These are phyloP conservation scores for Chauna torquata DNA, from an alignment of 2,113 vertebrate species.

Conservation along the genomic window DNA sequence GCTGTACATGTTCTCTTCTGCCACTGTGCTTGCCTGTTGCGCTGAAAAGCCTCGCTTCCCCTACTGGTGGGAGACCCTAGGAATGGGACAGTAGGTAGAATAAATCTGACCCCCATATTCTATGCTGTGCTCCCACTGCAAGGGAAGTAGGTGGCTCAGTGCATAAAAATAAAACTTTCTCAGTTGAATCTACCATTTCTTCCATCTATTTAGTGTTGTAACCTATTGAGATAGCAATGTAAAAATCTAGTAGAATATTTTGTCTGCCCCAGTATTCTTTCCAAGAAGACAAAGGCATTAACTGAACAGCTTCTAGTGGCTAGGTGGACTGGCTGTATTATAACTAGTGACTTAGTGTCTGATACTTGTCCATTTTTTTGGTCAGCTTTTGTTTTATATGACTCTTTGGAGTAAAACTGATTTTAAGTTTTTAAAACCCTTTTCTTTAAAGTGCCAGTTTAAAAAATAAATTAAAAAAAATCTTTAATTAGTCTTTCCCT, in stretches of 20 bases:
- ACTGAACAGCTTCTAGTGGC: not conserved
- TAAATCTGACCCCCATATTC: accelerated
- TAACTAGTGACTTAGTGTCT: not conserved
- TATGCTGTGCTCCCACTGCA: not conserved
- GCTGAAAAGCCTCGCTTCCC: not conserved
- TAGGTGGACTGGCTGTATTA: not conserved
- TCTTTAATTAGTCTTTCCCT: not conserved
- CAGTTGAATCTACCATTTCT: not conserved
- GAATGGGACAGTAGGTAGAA: not conserved
- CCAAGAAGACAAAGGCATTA: not conserved
- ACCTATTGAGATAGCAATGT: not conserved
- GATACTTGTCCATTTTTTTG: not conserved
- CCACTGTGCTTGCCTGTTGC: not conserved
- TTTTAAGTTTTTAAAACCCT: not conserved
- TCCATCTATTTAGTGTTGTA: not conserved
- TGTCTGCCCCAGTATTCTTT: not conserved
- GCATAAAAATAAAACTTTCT: not conserved
- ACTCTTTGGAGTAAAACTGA: not conserved
- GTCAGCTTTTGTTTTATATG: not conserved
- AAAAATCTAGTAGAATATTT: not conserved
- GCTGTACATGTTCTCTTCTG: not conserved
- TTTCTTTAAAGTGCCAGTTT: not conserved
- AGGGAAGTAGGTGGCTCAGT: not conserved
- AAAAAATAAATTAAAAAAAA: not conserved
- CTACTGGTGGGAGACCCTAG: not conserved